phyloP scores from a whole-genome alignment of 2,113 vertebrate genomes.

The Clupea harengus region DNA sequence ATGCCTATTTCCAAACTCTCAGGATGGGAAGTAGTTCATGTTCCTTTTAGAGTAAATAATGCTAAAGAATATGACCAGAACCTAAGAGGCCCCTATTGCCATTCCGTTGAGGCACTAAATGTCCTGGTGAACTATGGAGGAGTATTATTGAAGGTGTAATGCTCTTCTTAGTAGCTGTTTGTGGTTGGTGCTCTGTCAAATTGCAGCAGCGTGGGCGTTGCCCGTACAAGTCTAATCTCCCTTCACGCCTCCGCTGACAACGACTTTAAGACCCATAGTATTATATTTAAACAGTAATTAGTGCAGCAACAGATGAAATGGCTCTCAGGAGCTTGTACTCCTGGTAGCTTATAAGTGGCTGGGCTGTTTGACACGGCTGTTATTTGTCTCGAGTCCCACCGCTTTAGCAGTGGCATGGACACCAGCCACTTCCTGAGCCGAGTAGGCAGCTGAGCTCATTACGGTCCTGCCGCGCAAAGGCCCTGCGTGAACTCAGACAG shows the following conservation, averaged over 20 bases:
- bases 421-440: not conserved
- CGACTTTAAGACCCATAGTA: not conserved
- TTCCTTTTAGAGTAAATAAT: no score
- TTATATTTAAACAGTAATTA: not conserved
- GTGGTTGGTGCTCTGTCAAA: not conserved
- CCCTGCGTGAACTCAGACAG: constrained; percentile 54
- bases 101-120: no score
- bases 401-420: not conserved
- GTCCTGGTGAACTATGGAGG: not conserved
- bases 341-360: no score
- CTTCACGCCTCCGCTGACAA: not conserved
- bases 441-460: not conserved
- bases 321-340: not conserved
- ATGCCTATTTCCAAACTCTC: no score
- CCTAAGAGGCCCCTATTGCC: no score
- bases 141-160: not conserved
- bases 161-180: not conserved
- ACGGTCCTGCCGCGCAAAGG: constrained; percentile 27
- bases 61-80: no score
- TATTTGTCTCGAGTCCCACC: not conserved
- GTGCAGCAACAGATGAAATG: not conserved
- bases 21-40: no score
- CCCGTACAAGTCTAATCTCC: not conserved
- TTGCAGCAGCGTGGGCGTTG: not conserved
- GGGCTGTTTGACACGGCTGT: constrained; percentile 20